Evolutionary conservation across 1,140 invertebrate genomes (phyloP).

Genomic region (Drosophila littoralis): DNA sequence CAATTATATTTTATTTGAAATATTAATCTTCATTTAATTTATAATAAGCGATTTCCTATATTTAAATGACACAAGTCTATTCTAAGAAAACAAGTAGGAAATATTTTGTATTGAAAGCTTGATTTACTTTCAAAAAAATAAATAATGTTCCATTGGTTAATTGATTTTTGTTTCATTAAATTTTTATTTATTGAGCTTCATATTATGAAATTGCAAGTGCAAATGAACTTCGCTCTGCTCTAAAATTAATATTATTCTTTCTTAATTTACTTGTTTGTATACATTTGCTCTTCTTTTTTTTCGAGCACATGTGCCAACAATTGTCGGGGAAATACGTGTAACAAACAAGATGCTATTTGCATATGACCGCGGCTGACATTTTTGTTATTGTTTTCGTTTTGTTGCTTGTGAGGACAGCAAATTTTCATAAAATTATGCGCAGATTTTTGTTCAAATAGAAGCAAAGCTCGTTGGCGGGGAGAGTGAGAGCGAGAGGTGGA

Average conservation of each 20-base stretch:
- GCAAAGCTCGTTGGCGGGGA: background rate
- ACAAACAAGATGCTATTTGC: constrained; percentile 39
- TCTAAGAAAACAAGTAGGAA: no score
- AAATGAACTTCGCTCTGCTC: background rate
- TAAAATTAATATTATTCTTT: background rate
- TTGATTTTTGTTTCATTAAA: no score
- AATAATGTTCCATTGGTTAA: no score
- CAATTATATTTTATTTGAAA: no score
- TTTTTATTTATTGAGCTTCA: background rate
- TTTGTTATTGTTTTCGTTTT: constrained; percentile 9
- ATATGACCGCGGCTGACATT: constrained; percentile 17
- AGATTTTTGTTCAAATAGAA: constrained; percentile 23
- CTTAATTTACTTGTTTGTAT: background rate
- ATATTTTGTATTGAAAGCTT: no score
- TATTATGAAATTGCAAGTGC: background rate
- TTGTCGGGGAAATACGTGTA: constrained; percentile 16
- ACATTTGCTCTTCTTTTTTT: constrained; percentile 4
- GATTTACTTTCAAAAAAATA: no score
- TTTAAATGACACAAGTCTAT: no score
- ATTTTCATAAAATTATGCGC: constrained; percentile 32
- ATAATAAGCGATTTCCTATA: no score
- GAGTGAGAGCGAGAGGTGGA: no score
- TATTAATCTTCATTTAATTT: no score
- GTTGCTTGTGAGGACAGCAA: constrained; percentile 12
- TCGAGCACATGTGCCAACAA: constrained; percentile 28